Base-by-base conservation (phyloP, 2,797 vertebrate genomes). In the Numenius phaeopus region DNA sequence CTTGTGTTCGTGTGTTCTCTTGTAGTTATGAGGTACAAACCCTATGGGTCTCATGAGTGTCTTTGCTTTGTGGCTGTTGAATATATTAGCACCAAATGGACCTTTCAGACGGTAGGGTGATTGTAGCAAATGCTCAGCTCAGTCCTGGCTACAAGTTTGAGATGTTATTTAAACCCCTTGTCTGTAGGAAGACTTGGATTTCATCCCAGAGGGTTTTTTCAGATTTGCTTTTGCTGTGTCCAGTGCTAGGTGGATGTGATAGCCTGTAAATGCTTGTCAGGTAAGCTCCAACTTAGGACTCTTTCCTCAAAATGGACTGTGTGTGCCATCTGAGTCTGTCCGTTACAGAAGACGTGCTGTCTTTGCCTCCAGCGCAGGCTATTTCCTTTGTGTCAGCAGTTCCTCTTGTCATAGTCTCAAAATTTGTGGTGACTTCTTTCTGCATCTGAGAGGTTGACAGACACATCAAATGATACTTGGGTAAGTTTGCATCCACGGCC, bases 21-120 rank as follows among this genome's bases (percentile, higher is more conserved):
- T 34, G 13, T 12, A 40, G 49, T 64, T 1, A 1, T 10, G 46
- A 3, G 0, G 2, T 18, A 8, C 10, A 37, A 70, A 80, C 9
- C 76, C 50, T 4, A 0, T 10, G 37, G 42, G n/a, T 67, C 71
- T 57, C 4, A 3, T 21, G 17, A 47, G 5, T 61, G 24, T 20
- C 44, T 61, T 26, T 70, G 40, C 34, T 83, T 76, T 70, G 9
- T 77, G 37, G 11, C 26, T 79, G 17, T 3, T 55, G 24, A 30
- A 30, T 58, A 0, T 46, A 14, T 54, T 23, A n/a, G 11, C 44
- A 29, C 22, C 64, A 66, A 22, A 70, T 1, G 17, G 26, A 62
- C n/a, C 21, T 73, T 85, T 66, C 12, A 22, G 39, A 5, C 52
- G 13, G 26, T 19, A 34, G 4, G 13, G 16, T 40, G 55, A 23